These are phyloP conservation scores for Dipodomys stephensi DNA, from an alignment of 2,113 vertebrate genomes.

Conservation along the genomic window DNA sequence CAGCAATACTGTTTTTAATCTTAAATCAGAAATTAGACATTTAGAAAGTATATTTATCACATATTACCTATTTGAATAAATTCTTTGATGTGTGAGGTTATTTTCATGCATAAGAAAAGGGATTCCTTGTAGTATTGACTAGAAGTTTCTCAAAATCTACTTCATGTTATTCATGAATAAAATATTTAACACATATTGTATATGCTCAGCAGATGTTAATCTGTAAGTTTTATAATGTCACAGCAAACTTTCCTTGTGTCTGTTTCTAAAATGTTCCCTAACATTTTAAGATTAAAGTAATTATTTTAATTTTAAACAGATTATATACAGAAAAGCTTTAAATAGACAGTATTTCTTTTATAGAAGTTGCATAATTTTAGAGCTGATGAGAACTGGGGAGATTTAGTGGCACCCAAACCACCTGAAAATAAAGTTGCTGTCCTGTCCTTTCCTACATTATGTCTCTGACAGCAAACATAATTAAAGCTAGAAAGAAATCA, in stretches of 20 bases:
- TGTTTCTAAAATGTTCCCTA: constrained; percentile 42
- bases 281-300: constrained; percentile 77
- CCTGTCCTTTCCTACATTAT: constrained; percentile 62
- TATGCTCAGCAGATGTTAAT: constrained; percentile 24
- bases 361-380: constrained; percentile 75
- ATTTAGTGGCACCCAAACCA: constrained; percentile 77
- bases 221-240: constrained; percentile 18
- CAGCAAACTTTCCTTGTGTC: neutral
- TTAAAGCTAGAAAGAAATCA: constrained; percentile 71
- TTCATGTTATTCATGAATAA: neutral
- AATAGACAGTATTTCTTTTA: constrained; percentile 72
- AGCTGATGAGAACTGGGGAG: constrained; percentile 76
- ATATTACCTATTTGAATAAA: neutral
- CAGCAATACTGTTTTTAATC: neutral
- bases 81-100: neutral
- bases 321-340: constrained; percentile 51
- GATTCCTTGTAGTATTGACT: constrained; percentile 4
- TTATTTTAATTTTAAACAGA: constrained; percentile 70
- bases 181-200: constrained; percentile 3
- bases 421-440: constrained; percentile 83
- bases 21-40: neutral
- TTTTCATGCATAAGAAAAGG: constrained; percentile 14
- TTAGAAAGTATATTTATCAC: constrained; percentile 39
- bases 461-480: constrained; percentile 74
- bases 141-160: constrained; percentile 38